A percentile compares a stretch with the other conserved stretches of the same genome.
Evolutionary conservation across 37 sponge, comb jelly and placozoan species (phyloP).

Genomic region (Crambe crambe): DNA sequence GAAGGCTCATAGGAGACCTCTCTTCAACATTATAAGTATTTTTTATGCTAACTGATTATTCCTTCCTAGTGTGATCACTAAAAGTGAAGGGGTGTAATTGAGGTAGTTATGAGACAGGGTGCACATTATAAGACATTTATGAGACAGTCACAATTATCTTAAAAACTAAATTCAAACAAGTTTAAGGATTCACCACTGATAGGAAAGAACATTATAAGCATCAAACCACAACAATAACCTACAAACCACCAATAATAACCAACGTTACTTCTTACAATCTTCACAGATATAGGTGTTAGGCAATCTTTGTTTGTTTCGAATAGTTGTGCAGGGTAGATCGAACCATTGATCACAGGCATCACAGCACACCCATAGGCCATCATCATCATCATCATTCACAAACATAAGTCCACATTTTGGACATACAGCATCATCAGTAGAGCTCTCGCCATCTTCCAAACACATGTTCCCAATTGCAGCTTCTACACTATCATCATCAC

Average conservation of each 20-base stretch:
- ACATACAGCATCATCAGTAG: slow-evolving; percentile 16
- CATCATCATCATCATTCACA: slow-evolving; percentile 11
- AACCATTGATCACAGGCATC: slow-evolving; percentile 27
- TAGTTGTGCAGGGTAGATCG: slow-evolving; percentile 12
- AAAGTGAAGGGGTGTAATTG: not conserved
- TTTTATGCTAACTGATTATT: not conserved
- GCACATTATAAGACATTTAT: slow-evolving; percentile 2
- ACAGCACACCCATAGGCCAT: slow-evolving; percentile 23
- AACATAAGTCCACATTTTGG: slow-evolving; percentile 16
- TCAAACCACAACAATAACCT: not conserved
- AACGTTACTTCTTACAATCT: not conserved
- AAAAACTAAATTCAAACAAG: not conserved
- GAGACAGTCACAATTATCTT: not conserved
- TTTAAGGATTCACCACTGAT: not conserved
- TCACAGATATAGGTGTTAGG: not conserved
- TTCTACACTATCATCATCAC: not conserved
- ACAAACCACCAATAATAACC: not conserved
- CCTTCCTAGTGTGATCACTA: not conserved
- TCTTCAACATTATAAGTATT: not conserved
- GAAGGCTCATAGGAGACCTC: not conserved
- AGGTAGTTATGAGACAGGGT: slow-evolving; percentile 8
- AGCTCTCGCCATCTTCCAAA: not conserved
- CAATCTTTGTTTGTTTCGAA: not conserved
- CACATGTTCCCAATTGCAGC: not conserved
- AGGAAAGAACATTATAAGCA: not conserved